A percentile compares a stretch with the other conserved stretches of the same genome.
Conservation (phyloP, 1,140 invertebrate genomes). For the Aleiodes sp. region DNA sequence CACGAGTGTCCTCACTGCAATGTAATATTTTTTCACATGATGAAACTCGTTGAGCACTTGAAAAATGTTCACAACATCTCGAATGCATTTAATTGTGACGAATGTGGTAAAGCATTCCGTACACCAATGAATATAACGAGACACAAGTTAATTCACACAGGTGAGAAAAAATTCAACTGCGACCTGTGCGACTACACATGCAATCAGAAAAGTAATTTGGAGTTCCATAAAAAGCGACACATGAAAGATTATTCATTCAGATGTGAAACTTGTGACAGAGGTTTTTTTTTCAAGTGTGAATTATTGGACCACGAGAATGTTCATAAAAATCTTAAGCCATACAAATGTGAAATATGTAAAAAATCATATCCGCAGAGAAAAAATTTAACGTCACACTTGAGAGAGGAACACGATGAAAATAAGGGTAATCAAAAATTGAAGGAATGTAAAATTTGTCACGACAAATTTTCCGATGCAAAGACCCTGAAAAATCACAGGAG, state of each 20-base stretch:
- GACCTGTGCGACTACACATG: slow-evolving; percentile 67
- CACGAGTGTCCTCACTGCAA: slow-evolving; percentile 59
- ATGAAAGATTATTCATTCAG: slow-evolving; percentile 63
- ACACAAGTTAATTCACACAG: slow-evolving; percentile 69
- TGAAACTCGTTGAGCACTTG: slow-evolving; percentile 62
- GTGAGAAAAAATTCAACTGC: slow-evolving; percentile 74
- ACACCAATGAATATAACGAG: slow-evolving; percentile 66
- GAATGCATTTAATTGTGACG: slow-evolving; percentile 62
- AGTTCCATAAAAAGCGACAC: slow-evolving; percentile 58
- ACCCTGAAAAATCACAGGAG: too few relatives aligned
- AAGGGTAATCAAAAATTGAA: too few relatives aligned
- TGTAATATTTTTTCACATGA: slow-evolving; percentile 57
- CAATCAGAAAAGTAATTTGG: slow-evolving; percentile 58
- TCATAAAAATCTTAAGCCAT: slow-evolving; percentile 38
- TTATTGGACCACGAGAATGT: slow-evolving; percentile 50
- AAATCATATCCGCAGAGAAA: slow-evolving; percentile 40
- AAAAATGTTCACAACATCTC: slow-evolving; percentile 64
- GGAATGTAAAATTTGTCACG: too few relatives aligned
- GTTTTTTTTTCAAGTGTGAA: slow-evolving; percentile 61
- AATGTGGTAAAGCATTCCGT: slow-evolving; percentile 63
- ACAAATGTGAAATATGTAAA: slow-evolving; percentile 45
- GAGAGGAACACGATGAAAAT: slow-evolving; percentile 35
- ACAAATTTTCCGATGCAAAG: too few relatives aligned
- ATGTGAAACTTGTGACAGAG: slow-evolving; percentile 66
- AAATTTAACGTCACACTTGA: slow-evolving; percentile 41